Evolutionary conservation across 2,797 vertebrate genomes (phyloP).

Genomic region (Pseudotriccus pelzelni): DNA sequence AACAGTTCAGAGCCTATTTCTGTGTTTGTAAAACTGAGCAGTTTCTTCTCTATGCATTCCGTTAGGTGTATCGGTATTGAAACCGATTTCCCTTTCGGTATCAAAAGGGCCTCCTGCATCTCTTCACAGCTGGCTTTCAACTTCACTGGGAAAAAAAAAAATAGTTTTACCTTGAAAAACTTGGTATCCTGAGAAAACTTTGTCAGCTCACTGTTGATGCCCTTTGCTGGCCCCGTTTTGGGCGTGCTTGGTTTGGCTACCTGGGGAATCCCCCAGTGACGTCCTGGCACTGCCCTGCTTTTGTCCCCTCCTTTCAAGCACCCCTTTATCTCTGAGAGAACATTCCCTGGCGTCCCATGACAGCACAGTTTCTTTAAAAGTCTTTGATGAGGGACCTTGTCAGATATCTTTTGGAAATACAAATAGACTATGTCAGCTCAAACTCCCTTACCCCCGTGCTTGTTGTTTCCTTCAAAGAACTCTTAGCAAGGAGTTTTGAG

Average conservation of each 20-base stretch:
- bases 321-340: background rate
- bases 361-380: background rate
- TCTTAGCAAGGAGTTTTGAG: background rate
- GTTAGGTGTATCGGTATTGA: background rate
- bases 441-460: background rate
- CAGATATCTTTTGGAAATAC: slow-evolving; percentile 12
- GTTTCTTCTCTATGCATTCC: background rate
- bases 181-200: background rate
- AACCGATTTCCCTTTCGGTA: background rate
- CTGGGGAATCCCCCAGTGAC: background rate
- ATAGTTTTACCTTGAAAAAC: background rate
- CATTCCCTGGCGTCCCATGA: background rate
- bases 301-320: background rate
- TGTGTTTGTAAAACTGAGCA: background rate
- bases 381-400: slow-evolving; percentile 9
- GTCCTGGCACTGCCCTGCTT: accelerated
- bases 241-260: background rate
- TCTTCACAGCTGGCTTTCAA: background rate
- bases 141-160: background rate
- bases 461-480: slow-evolving; percentile 4
- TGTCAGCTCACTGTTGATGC: background rate
- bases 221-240: background rate
- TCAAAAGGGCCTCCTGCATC: background rate
- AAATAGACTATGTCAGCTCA: background rate
- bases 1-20: background rate